Percentiles rank a stretch among this genome's conserved stretches.
Conservation (phyloP, 2,888 invertebrate genomes). For the Homarus gammarus region DNA sequence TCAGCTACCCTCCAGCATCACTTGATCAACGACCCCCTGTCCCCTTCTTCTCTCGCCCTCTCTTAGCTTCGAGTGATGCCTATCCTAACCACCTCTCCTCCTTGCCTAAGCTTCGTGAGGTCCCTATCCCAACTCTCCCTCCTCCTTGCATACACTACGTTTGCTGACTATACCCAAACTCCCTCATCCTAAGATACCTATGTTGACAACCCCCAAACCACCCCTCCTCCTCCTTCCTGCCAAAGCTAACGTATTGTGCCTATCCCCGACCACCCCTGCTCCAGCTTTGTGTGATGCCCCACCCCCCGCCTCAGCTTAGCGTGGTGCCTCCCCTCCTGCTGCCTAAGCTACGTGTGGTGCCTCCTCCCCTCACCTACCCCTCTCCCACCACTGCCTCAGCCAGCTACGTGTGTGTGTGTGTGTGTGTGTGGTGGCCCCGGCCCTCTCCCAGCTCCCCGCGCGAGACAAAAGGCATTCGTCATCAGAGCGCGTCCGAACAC, state of each 20-base stretch:
- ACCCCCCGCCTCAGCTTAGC: too few relatives aligned
- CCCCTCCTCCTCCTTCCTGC: conserved; percentile 23
- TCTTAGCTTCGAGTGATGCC: too few relatives aligned
- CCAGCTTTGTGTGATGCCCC: too few relatives aligned
- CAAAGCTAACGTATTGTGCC: background rate
- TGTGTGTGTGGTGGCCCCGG: background rate
- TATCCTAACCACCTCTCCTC: too few relatives aligned
- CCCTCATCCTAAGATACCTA: too few relatives aligned
- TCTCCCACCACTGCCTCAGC: background rate
- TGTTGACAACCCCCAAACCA: too few relatives aligned
- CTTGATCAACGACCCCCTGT: conserved; percentile 32
- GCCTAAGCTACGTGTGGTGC: background rate
- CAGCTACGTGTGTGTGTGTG: background rate
- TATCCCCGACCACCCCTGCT: too few relatives aligned
- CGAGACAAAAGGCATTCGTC: conserved; percentile 67
- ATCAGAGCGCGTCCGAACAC: conserved; percentile 56
- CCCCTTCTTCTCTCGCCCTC: background rate
- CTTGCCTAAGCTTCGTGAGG: too few relatives aligned
- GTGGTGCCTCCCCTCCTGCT: background rate
- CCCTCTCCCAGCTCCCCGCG: conserved; percentile 17
- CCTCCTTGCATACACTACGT: too few relatives aligned
- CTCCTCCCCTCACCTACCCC: background rate
- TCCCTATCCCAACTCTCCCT: too few relatives aligned
- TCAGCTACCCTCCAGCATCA: conserved; percentile 39
- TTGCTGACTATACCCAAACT: too few relatives aligned